Percentiles rank a stretch among this genome's conserved stretches.
Evolutionary conservation across 2,888 invertebrate species (phyloP).

Genomic region (Diabrotica balteata): DNA sequence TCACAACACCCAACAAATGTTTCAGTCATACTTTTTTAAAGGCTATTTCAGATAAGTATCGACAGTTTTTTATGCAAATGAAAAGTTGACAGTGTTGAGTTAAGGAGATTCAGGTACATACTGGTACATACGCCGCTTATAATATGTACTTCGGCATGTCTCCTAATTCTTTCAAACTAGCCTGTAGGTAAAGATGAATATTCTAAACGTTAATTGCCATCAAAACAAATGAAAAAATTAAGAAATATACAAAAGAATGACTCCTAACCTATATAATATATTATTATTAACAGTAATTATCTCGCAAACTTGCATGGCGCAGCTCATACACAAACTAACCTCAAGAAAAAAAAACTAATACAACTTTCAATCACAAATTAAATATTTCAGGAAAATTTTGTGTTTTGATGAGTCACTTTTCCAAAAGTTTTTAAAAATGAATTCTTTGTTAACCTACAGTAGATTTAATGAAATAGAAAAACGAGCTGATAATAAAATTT

Average conservation of each 20-base stretch:
- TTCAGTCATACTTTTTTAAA: conserved; percentile 4
- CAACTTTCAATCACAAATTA: conserved; percentile 38
- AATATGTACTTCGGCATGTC: conserved; percentile 52
- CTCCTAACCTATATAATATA: conserved; percentile 41
- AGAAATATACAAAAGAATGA: conserved; percentile 45
- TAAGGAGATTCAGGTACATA: conserved; percentile 56
- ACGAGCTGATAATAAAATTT: conserved; percentile 39
- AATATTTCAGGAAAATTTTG: conserved; percentile 34
- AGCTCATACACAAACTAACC: conserved; percentile 34
- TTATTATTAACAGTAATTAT: conserved; percentile 43
- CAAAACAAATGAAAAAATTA: conserved; percentile 32
- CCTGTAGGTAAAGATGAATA: conserved; percentile 37
- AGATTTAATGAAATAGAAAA: conserved; percentile 43
- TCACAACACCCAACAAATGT: background rate
- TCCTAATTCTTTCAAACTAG: conserved; percentile 33
- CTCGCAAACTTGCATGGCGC: conserved; percentile 34
- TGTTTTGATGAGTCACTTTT: conserved; percentile 35
- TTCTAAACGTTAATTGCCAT: conserved; percentile 35
- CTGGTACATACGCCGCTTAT: conserved; percentile 52
- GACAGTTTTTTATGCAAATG: conserved; percentile 17
- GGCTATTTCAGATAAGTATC: background rate
- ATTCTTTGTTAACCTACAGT: conserved; percentile 49
- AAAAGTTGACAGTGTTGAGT: conserved; percentile 24
- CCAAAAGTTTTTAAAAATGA: conserved; percentile 36
- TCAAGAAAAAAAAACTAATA: conserved; percentile 27